A percentile compares a stretch with the other conserved stretches of the same genome.
Conservation (phyloP, 1,140 invertebrate species). For the Diorhabda elongata region DNA sequence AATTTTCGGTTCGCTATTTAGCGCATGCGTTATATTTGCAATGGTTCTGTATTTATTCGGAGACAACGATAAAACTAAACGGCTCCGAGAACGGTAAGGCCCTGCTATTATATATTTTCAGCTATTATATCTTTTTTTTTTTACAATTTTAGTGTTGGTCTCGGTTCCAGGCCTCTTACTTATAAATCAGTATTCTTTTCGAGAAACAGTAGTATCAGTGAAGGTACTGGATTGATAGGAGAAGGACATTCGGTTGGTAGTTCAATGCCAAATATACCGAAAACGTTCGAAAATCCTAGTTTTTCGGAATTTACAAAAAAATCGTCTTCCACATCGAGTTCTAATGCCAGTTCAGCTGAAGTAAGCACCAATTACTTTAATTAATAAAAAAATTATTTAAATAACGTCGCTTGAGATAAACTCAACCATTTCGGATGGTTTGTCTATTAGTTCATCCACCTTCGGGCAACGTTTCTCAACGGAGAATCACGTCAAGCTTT, state of each 20-base stretch:
- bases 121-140: neutral
- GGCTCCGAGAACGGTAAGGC: too few species aligned
- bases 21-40: too few species aligned
- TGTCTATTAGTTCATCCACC: too few species aligned
- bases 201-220: conserved; percentile 14
- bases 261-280: conserved; percentile 14
- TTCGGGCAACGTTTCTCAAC: too few species aligned
- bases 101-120: too few species aligned
- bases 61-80: too few species aligned
- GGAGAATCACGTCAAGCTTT: too few species aligned
- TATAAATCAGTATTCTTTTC: conserved; percentile 17
- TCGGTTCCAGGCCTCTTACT: conserved; percentile 9
- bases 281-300: conserved; percentile 26
- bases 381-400: too few species aligned
- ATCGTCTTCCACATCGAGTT: conserved; percentile 1
- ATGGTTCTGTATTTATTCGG: too few species aligned
- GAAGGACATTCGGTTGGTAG: conserved; percentile 18
- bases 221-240: conserved; percentile 17
- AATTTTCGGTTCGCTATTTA: too few species aligned
- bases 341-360: conserved; percentile 3
- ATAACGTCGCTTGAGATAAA: too few species aligned
- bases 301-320: conserved; percentile 6
- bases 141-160: conserved; percentile 4
- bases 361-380: neutral
- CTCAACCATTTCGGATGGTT: too few species aligned